Conservation (phyloP, 1,140 invertebrate genomes). For the Sipha flava region DNA sequence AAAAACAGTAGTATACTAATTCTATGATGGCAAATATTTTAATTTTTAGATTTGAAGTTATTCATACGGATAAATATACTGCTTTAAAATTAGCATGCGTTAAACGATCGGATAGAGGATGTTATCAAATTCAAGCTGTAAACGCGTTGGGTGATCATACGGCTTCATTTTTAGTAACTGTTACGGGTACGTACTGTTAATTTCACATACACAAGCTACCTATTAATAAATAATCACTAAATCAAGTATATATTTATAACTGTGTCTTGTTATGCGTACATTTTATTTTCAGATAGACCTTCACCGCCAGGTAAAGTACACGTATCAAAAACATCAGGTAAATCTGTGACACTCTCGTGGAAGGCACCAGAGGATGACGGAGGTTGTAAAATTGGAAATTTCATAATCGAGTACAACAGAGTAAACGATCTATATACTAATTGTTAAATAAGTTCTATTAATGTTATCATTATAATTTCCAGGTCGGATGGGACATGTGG, state of each 20-base stretch:
- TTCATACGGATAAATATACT: slow-evolving; percentile 59
- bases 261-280: too few relatives aligned
- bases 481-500: slow-evolving; percentile 85
- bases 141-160: slow-evolving; percentile 75
- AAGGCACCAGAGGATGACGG: slow-evolving; percentile 82
- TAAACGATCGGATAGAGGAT: slow-evolving; percentile 66
- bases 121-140: slow-evolving; percentile 70
- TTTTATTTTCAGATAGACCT: slow-evolving; percentile 58
- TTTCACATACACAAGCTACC: not conserved
- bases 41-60: slow-evolving; percentile 53
- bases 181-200: slow-evolving; percentile 54
- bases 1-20: too few relatives aligned
- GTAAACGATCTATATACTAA: slow-evolving; percentile 41
- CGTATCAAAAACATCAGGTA: slow-evolving; percentile 63
- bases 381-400: slow-evolving; percentile 83
- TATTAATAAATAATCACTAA: too few relatives aligned
- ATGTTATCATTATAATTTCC: not conserved
- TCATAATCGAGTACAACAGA: slow-evolving; percentile 87
- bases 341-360: slow-evolving; percentile 81
- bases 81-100: slow-evolving; percentile 64
- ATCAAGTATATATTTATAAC: too few relatives aligned
- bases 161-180: slow-evolving; percentile 71
- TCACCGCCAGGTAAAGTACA: slow-evolving; percentile 70
- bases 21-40: not conserved
- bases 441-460: not conserved